Base-by-base conservation (phyloP, 2,797 vertebrate genomes). In the Mus spretus region DNA sequence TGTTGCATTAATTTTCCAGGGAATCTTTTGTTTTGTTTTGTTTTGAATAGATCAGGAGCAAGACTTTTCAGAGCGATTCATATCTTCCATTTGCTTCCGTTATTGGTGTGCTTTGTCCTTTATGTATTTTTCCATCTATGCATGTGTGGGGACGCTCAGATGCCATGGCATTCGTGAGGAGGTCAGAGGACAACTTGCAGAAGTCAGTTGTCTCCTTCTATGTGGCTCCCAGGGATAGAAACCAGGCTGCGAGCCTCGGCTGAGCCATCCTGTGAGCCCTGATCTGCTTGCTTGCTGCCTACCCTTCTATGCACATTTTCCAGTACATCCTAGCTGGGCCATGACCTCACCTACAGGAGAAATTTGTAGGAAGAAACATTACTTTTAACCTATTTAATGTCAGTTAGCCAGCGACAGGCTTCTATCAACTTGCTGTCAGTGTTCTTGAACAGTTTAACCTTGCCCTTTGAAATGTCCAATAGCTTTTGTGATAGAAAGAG, bases 381-480 rank as follows among this genome's bases (percentile, higher is more conserved):
- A 19, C n/a, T 22, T 72, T 37, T 72, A 72, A 20, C 34, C 53
- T 84, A 75, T 5, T 47, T 92, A 72, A 53, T 55, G 65, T 61
- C 78, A 77, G 20, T 24, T 31, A 59, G 37, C 83, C 53, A 50
- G 34, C 34, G 50, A n/a, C 28, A 11, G 59, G 79, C 61, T 79
- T 89, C 40, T 1, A 0, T 47, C 77, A 26, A 65, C 87, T 90
- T 90, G 13, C 17, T 28, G 44, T 57, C 80, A 57, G 3, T 86
- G 61, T 28, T 92, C 90, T 80, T 85, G 81, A 94, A 97, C 82
- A 47, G 37, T 83, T 37, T 72, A 82, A 80, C 13, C 77, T 83
- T 15, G 22, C 85, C 90, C 44, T 95, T 72, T 80, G 37, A 53
- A 90, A 77, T 14, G 44, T 61, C 9, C 31, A 61, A 55, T 22